A percentile compares a stretch with the other conserved stretches of the same genome.
phyloP scores from a whole-genome alignment of 30 jellyfish, hydroid and myxozoan species.

The Phacellophora camtschatica region DNA sequence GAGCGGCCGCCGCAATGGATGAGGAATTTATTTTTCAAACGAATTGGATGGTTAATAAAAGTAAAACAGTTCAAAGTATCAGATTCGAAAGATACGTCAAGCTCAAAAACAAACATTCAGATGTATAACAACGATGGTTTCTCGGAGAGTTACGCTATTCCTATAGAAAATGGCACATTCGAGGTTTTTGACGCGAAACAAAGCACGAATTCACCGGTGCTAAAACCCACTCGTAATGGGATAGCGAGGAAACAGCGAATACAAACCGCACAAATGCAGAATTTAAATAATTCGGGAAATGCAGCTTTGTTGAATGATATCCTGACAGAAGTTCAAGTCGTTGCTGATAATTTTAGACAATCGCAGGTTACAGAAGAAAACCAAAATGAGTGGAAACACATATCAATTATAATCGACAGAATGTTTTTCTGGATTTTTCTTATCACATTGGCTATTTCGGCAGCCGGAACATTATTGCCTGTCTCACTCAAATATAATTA shows the following conservation, averaged over 20 bases:
- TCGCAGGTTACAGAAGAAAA: conserved; percentile 55
- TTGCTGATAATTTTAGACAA: conserved; percentile 49
- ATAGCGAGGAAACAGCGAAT: background rate
- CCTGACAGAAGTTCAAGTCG: conserved; percentile 64
- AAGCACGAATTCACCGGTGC: conserved; percentile 2
- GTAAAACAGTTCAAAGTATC: conserved; percentile 16
- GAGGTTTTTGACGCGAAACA: conserved; percentile 1
- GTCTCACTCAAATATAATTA: conserved; percentile 60
- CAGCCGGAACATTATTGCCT: conserved; percentile 72
- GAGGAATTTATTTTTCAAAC: conserved; percentile 48
- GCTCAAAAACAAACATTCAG: background rate
- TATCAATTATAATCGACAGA: conserved; percentile 80
- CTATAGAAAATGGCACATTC: conserved; percentile 33
- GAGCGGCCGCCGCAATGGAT: conserved; percentile 85
- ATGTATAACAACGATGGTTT: conserved; percentile 55
- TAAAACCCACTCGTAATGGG: conserved; percentile 44
- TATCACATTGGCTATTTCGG: conserved; percentile 38
- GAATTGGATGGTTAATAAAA: conserved; percentile 40
- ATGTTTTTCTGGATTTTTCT: conserved; percentile 86
- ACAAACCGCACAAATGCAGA: background rate
- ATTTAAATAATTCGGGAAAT: conserved; percentile 12
- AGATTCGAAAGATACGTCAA: background rate
- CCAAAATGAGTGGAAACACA: conserved; percentile 84
- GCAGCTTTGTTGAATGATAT: conserved; percentile 46
- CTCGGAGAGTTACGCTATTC: conserved; percentile 57